Percentiles rank a stretch among this genome's conserved stretches.
Evolutionary conservation across 2,797 vertebrate species (phyloP).

Genomic region (Crocodylus rhombifer): DNA sequence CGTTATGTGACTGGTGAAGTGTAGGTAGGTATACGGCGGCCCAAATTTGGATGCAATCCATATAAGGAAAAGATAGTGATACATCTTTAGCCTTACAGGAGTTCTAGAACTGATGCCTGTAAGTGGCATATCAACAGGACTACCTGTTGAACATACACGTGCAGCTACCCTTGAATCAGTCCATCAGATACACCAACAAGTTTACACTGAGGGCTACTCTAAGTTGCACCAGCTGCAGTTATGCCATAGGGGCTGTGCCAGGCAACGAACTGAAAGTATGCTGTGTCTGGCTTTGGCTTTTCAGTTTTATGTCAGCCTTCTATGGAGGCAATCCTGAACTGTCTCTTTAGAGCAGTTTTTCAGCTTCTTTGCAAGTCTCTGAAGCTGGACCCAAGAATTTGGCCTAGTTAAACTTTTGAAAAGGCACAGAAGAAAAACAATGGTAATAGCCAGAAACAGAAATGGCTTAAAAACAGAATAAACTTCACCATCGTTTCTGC

Average conservation of each 20-base stretch:
- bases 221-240: neutral
- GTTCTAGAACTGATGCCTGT: neutral
- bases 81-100: neutral
- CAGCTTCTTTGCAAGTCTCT: neutral
- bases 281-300: fast-evolving
- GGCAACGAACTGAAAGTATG: neutral
- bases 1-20: neutral
- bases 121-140: no score
- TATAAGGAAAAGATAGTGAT: neutral
- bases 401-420: neutral
- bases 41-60: neutral
- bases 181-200: neutral
- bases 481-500: neutral
- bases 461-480: neutral
- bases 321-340: neutral
- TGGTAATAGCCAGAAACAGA: neutral
- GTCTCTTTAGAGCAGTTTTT: neutral
- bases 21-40: neutral
- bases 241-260: neutral
- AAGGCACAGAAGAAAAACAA: neutral
- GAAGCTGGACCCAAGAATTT: neutral
- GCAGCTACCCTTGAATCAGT: neutral
- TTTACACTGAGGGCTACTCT: neutral
- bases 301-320: neutral
- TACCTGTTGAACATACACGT: neutral